These are phyloP conservation scores for Bufotes viridis DNA, from an alignment of 2,797 vertebrate species.

Conservation along the genomic window DNA sequence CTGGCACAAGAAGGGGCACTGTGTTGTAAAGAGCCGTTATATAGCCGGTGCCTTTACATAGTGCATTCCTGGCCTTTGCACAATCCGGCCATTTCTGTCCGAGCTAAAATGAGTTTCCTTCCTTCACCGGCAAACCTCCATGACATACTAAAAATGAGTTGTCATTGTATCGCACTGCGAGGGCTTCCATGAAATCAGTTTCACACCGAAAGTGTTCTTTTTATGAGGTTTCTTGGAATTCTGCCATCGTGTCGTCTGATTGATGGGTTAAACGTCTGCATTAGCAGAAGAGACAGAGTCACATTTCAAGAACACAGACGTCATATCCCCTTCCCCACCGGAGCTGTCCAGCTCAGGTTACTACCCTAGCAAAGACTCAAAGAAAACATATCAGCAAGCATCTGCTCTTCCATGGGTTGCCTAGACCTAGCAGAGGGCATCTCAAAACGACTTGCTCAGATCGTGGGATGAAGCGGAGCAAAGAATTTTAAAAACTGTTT, in stretches of 20 bases:
- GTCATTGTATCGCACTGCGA: constrained; percentile 42
- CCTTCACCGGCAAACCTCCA: not conserved
- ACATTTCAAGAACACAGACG: constrained; percentile 62
- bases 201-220: constrained; percentile 47
- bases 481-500: constrained; percentile 6
- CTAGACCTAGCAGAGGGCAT: constrained; percentile 25
- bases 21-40: not conserved
- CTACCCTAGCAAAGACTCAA: constrained; percentile 54
- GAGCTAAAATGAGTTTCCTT: not conserved
- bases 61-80: not conserved
- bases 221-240: constrained; percentile 54
- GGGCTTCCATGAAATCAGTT: constrained; percentile 52
- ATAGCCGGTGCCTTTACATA: not conserved
- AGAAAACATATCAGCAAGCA: constrained; percentile 58
- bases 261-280: constrained; percentile 61
- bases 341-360: constrained; percentile 60
- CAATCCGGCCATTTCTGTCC: constrained; percentile 23
- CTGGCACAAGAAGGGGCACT: constrained; percentile 5
- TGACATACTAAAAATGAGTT: constrained; percentile 44
- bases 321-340: constrained; percentile 62
- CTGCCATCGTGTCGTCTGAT: constrained; percentile 48
- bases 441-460: constrained; percentile 24
- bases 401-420: constrained; percentile 36
- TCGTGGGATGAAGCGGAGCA: not conserved
- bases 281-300: constrained; percentile 58